A percentile compares a stretch with the other conserved stretches of the same genome.
Conservation (phyloP, 2,113 vertebrate species). For the Myocastor coypus region DNA sequence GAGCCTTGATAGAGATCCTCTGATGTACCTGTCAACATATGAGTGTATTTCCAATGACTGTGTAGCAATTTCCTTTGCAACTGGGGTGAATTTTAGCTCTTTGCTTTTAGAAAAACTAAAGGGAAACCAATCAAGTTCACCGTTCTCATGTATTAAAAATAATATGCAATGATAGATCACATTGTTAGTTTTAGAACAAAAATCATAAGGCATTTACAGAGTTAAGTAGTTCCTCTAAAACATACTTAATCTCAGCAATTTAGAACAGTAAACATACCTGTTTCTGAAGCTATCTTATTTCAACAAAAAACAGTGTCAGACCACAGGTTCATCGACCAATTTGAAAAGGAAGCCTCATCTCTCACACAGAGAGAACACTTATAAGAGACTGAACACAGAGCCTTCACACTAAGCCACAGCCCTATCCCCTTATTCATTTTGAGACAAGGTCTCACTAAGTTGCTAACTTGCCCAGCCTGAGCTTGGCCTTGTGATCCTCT, state of each 20-base stretch:
- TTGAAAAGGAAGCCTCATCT: not conserved
- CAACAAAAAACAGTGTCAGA: not conserved
- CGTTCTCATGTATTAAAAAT: constrained; percentile 43
- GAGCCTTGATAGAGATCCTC: not conserved
- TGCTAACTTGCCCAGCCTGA: not conserved
- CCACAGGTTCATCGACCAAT: not conserved
- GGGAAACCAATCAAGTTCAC: constrained; percentile 4
- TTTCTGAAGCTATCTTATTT: not conserved
- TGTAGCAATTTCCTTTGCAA: not conserved
- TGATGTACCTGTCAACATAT: not conserved
- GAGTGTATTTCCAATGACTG: not conserved
- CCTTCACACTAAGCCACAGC: not conserved
- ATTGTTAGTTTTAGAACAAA: constrained; percentile 52
- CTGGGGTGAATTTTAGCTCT: constrained; percentile 28
- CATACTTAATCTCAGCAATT: not conserved
- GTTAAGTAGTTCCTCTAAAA: not conserved
- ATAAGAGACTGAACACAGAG: not conserved
- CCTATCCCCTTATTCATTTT: not conserved
- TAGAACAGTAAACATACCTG: not conserved
- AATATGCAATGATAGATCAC: constrained; percentile 23
- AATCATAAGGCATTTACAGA: constrained; percentile 33
- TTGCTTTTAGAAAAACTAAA: constrained; percentile 61
- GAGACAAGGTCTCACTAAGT: not conserved
- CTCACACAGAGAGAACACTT: not conserved
- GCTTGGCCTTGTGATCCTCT: not conserved